Conservation (phyloP, 2,113 vertebrate genomes). For the Brevimyrus niger region DNA sequence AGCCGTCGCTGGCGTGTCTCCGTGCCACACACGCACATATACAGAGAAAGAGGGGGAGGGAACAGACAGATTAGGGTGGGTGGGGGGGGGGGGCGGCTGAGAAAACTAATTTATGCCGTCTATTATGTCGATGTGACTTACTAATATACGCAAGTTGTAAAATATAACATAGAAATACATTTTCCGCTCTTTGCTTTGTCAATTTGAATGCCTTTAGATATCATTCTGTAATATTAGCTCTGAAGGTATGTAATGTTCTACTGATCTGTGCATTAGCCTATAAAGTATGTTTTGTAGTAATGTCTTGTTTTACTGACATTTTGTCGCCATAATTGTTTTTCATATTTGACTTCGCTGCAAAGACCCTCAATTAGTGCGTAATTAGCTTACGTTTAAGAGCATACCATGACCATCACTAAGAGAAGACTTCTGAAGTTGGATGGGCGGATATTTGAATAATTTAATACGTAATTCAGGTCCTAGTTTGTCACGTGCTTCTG, state of each 20-base stretch:
- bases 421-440: background rate
- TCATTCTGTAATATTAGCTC: background rate
- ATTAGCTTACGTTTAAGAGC: background rate
- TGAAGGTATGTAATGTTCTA: background rate
- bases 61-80: background rate
- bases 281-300: background rate
- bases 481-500: background rate
- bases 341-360: background rate
- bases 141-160: background rate
- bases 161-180: background rate
- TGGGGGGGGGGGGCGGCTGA: background rate
- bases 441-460: background rate
- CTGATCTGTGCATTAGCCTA: background rate
- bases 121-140: background rate
- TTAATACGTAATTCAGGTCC: background rate
- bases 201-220: background rate
- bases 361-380: background rate
- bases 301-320: background rate
- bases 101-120: too few relatives aligned
- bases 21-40: background rate
- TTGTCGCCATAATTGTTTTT: background rate
- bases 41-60: background rate
- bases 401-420: background rate
- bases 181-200: background rate
- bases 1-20: conserved; percentile 11